phyloP scores from a whole-genome alignment of 2,888 invertebrate species.

The Biston betularia region DNA sequence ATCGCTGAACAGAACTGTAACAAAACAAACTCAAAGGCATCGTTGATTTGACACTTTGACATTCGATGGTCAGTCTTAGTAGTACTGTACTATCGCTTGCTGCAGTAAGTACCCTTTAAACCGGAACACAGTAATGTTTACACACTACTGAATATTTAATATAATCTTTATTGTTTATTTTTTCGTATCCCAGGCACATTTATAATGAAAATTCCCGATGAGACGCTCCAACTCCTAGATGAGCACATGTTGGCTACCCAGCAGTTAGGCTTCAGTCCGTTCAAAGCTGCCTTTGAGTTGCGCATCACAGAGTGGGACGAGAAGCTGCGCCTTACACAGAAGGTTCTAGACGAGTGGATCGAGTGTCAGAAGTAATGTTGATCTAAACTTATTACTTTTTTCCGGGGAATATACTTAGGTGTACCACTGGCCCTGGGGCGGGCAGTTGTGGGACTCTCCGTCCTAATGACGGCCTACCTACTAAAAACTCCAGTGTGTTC shows the following conservation, averaged over 20 bases:
- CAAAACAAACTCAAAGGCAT: too few species aligned
- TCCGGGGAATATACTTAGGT: too few species aligned
- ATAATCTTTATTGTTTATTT: background rate
- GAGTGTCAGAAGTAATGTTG: conserved; percentile 89
- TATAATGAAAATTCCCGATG: conserved; percentile 92
- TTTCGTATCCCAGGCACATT: conserved; percentile 83
- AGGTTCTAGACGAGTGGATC: conserved; percentile 89
- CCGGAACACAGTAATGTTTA: too few species aligned
- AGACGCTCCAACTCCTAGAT: conserved; percentile 90
- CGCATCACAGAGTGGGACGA: conserved; percentile 91
- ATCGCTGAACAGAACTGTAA: too few species aligned
- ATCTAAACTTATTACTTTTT: conserved; percentile 1
- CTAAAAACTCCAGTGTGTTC: too few species aligned
- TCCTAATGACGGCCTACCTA: too few species aligned
- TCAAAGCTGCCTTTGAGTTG: conserved; percentile 91
- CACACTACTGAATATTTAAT: background rate
- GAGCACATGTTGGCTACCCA: conserved; percentile 91
- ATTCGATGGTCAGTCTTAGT: too few species aligned
- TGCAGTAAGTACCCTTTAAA: too few species aligned
- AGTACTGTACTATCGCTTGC: too few species aligned
- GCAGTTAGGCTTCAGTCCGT: conserved; percentile 91
- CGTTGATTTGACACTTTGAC: too few species aligned
- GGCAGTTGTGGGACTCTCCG: too few species aligned
- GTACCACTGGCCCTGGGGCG: too few species aligned
- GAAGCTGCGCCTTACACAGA: conserved; percentile 87